These are phyloP conservation scores for Plusia festucae DNA, from an alignment of 2,888 invertebrate species.

Conservation along the genomic window DNA sequence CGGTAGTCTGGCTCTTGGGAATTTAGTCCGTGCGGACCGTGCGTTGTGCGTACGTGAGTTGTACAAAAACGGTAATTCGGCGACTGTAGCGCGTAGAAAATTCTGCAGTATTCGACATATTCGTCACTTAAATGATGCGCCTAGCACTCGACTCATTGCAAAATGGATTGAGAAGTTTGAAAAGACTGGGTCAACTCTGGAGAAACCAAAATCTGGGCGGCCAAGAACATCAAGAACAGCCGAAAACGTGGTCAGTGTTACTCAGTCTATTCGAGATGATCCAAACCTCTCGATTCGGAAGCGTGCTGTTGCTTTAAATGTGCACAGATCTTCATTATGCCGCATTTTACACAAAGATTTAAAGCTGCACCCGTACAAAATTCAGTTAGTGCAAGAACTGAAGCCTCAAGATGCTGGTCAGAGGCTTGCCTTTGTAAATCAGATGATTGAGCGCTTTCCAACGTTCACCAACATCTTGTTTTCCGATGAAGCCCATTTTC, in stretches of 20 bases:
- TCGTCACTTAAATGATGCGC: conserved; percentile 14
- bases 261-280: conserved; percentile 17
- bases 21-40: conserved; percentile 15
- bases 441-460: conserved; percentile 32
- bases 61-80: conserved; percentile 14
- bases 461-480: conserved; percentile 35
- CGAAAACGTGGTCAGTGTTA: conserved; percentile 20
- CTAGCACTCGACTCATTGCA: background rate
- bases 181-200: conserved; percentile 9
- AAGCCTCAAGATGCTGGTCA: conserved; percentile 22
- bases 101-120: conserved; percentile 9
- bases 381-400: background rate
- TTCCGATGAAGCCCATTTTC: too few relatives aligned
- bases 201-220: conserved; percentile 12
- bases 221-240: conserved; percentile 15
- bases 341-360: conserved; percentile 14
- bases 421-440: conserved; percentile 27
- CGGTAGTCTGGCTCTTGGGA: conserved; percentile 16
- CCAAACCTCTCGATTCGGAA: conserved; percentile 12
- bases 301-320: conserved; percentile 13
- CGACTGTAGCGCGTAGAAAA: conserved; percentile 8
- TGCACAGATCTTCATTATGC: conserved; percentile 15
- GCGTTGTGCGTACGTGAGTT: conserved; percentile 6
- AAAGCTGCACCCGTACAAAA: background rate
- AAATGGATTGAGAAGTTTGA: conserved; percentile 5